A percentile compares a stretch with the other conserved stretches of the same genome.
phyloP scores from a whole-genome alignment of 2,888 invertebrate genomes.

The Agrochola lychnidis region DNA sequence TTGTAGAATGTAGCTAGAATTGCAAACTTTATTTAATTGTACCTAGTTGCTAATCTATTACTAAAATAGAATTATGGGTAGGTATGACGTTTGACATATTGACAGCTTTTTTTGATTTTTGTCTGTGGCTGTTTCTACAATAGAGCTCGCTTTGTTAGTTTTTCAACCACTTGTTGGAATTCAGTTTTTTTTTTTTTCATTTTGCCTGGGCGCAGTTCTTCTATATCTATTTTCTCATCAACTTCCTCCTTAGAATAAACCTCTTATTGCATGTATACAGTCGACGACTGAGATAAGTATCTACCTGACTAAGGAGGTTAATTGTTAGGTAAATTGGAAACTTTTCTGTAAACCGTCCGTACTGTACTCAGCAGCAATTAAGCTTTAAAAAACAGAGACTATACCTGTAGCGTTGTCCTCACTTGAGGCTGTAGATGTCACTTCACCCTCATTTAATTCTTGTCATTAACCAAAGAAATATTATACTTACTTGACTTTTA shows the following conservation, averaged over 20 bases:
- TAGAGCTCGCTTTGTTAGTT: not conserved
- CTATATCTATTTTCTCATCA: not conserved
- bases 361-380: not conserved
- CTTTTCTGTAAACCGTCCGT: not conserved
- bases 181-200: not conserved
- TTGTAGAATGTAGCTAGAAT: not conserved
- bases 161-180: not conserved
- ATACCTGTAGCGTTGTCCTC: not conserved
- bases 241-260: not conserved
- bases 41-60: not conserved
- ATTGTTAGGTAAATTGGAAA: not conserved
- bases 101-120: not conserved
- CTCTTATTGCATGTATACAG: not conserved
- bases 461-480: slow-evolving; percentile 50
- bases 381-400: not conserved
- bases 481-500: slow-evolving; percentile 61
- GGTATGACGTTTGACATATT: not conserved
- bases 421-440: slow-evolving; percentile 19
- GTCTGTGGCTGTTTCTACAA: not conserved
- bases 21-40: not conserved
- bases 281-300: not conserved
- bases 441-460: slow-evolving; percentile 9
- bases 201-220: not conserved
- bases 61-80: not conserved
- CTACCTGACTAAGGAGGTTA: not conserved